phyloP scores from a whole-genome alignment of 2,797 vertebrate species.

The Mus caroli region DNA sequence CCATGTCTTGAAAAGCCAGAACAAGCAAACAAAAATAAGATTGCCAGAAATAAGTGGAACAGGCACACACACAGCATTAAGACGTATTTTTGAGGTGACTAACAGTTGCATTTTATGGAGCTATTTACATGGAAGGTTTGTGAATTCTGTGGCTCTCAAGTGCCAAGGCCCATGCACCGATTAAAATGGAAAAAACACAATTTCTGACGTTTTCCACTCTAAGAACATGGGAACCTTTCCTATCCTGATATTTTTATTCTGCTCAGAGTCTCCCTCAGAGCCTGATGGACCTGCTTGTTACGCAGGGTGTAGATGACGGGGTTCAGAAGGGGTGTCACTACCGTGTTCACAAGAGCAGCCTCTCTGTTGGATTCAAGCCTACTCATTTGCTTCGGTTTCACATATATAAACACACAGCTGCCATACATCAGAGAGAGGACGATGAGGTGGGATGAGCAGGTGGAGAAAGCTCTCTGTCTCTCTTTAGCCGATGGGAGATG shows the following conservation, averaged over 20 bases:
- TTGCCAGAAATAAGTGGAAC: background rate
- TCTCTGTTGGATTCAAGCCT: conserved; percentile 28
- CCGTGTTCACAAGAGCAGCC: conserved; percentile 72
- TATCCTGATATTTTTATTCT: conserved; percentile 23
- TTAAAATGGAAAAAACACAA: too few relatives aligned
- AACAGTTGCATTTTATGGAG: background rate
- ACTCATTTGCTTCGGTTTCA: background rate
- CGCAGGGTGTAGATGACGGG: conserved; percentile 74
- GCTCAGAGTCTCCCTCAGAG: conserved; percentile 37
- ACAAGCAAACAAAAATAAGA: background rate
- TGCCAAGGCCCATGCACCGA: too few relatives aligned
- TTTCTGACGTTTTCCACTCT: background rate
- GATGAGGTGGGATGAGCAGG: conserved; percentile 67
- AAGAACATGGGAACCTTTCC: background rate
- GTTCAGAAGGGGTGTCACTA: conserved; percentile 69
- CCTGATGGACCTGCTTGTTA: conserved; percentile 75
- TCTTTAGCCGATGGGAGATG: conserved; percentile 55
- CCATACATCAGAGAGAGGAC: conserved; percentile 71
- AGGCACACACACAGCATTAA: background rate
- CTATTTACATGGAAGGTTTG: rapidly evolving
- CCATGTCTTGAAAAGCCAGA: background rate
- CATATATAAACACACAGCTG: conserved; percentile 48
- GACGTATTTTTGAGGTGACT: background rate
- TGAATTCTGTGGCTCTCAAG: background rate
- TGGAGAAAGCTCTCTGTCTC: conserved; percentile 69